Conservation (phyloP, 2,888 invertebrate species). For the Drosophila imparisetae region DNA sequence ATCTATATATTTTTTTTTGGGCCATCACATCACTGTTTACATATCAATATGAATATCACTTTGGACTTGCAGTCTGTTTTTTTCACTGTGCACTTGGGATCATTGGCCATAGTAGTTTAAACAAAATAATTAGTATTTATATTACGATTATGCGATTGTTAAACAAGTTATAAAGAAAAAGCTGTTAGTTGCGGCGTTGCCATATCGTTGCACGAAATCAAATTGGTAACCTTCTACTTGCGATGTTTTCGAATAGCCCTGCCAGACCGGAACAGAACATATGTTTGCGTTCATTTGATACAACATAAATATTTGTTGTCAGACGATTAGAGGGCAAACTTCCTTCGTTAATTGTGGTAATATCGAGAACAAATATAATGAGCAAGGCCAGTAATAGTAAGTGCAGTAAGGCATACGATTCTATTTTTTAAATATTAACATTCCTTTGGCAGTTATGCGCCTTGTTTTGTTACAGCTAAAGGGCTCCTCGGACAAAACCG, state of each 20-base stretch:
- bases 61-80: constrained; percentile 81
- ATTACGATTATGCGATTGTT: too few species aligned
- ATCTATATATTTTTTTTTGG: constrained; percentile 5
- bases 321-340: not conserved
- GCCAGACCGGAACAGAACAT: constrained; percentile 9
- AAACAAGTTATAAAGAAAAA: constrained; percentile 18
- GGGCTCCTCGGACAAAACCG: constrained; percentile 90
- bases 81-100: constrained; percentile 83
- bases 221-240: not conserved
- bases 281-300: not conserved
- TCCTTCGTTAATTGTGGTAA: not conserved
- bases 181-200: constrained; percentile 24
- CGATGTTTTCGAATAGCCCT: not conserved
- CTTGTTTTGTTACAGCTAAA: constrained; percentile 93
- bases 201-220: constrained; percentile 3
- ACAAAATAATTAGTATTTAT: not conserved
- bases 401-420: constrained; percentile 10
- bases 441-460: constrained; percentile 71
- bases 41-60: constrained; percentile 52
- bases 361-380: constrained; percentile 34
- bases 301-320: not conserved
- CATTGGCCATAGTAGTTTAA: constrained; percentile 50
- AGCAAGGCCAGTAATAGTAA: constrained; percentile 56
- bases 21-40: not conserved
- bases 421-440: not conserved